Evolutionary conservation across 1,140 invertebrate species (phyloP), one percentile per base, ranked within the genome.

Genomic region (Aricia agestis): DNA sequence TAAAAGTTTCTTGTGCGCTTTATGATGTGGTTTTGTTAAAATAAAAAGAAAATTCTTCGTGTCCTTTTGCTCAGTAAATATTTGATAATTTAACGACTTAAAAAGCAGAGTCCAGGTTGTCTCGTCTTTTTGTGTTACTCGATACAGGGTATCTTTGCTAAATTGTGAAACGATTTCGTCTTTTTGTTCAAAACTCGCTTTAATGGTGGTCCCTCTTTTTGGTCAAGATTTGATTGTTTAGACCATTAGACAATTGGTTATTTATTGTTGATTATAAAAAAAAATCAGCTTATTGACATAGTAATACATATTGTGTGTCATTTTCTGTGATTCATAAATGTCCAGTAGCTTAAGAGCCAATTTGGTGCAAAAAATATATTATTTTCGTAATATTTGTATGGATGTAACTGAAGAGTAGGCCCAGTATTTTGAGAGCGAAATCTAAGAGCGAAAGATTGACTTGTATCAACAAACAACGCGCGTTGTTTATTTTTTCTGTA

Each of bases 401-500:
- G n/a, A n/a, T n/a, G n/a, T n/a, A n/a, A n/a, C n/a, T n/a, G n/a
- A n/a, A n/a, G n/a, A n/a, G n/a, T n/a, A n/a, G n/a, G n/a, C 36
- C 9, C 36, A 36, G 9, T 36, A 36, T 36, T 36, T 36, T 36
- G 36, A 36, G 5, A 36, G 36, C 36, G 36, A 36, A 36, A 36
- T 36, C 6, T 52, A 4, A 52, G 45, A 52, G 45, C 45, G 45
- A 52, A 52, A 52, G 10, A 11, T 52, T 52, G 45, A 15, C 45
- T 15, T 13, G 11, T 52, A 52, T 52, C 45, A 52, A 52, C 45
- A 52, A 36, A 36, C 9, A 36, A 6, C 36, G 6, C 19, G 59
- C 1, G 5, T 63, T 63, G 59, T 63, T 63, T 63, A 63, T 63
- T 63, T 63, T 63, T 63, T 63, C 17, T 19, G 17, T 63, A 19